phyloP scores from a whole-genome alignment of 1,140 invertebrate species.

The Drosophila persimilis region DNA sequence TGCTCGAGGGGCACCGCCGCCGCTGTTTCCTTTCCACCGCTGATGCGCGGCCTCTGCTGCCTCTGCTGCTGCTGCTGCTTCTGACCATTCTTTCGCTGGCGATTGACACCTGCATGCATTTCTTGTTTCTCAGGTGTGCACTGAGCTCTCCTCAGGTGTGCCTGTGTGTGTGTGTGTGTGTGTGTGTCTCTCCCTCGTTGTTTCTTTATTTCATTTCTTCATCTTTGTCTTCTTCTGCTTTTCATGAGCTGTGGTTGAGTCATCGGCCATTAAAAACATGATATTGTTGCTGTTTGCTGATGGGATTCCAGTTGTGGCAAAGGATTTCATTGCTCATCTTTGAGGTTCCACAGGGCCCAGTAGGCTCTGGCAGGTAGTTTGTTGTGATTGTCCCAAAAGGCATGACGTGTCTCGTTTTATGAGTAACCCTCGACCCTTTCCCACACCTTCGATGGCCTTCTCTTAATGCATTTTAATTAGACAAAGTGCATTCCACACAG shows the following conservation, averaged over 20 bases:
- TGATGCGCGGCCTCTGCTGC: conserved; percentile 6
- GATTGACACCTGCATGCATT: conserved; percentile 81
- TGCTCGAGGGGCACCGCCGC: conserved; percentile 37
- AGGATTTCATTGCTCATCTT: conserved; percentile 66
- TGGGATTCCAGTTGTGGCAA: conserved; percentile 35
- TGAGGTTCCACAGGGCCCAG: not conserved
- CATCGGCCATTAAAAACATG: conserved; percentile 75
- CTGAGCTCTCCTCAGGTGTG: conserved; percentile 58
- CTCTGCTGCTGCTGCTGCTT: conserved; percentile 6
- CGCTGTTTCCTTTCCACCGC: conserved; percentile 1
- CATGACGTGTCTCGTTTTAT: conserved; percentile 51
- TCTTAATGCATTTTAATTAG: conserved; percentile 53
- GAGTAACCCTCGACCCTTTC: conserved; percentile 37
- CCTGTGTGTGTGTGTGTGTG: conserved; percentile 30
- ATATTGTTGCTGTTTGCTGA: conserved; percentile 25
- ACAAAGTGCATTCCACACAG: conserved; percentile 28
- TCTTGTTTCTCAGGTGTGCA: conserved; percentile 81
- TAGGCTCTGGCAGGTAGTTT: conserved; percentile 55
- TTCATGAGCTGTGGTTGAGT: conserved; percentile 54
- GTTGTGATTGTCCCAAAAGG: conserved; percentile 47
- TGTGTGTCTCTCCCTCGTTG: conserved; percentile 21
- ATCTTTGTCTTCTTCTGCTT: conserved; percentile 49
- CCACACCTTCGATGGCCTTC: not conserved
- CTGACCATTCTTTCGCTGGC: conserved; percentile 72
- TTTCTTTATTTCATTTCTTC: conserved; percentile 77